Evolutionary conservation across 64 coral and sea anemone species (phyloP), one percentile per base, ranked within the genome.

Genomic region (Catalaphyllia jardinei): DNA sequence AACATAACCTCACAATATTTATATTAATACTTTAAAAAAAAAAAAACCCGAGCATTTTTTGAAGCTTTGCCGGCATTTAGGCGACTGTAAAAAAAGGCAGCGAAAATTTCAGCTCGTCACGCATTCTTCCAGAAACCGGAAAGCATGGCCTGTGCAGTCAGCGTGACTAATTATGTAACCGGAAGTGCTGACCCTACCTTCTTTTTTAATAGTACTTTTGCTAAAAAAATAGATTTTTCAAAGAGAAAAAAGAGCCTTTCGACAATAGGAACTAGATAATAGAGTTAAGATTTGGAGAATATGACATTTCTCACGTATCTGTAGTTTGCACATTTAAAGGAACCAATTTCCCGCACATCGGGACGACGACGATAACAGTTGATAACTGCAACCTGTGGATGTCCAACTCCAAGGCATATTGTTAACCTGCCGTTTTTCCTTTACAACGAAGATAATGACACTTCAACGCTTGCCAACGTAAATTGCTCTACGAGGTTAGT

Each of bases 401-500:
- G 52, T 76, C 33, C n/a, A 88, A 20, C 75, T 74, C 86, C 46
- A 74, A 73, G 22, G 86, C 74, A 55, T 87, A 87, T 74, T 74
- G 55, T 65, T 74, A 75, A 87, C 62, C 54, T 57, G 86, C 7
- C 29, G 46, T 73, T 87, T 75, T 74, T 74, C 38, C 30, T 54
- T 87, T 62, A 12, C 60, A 12, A 12, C 60, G 60, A 8, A 29
- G 35, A 75, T 38, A 38, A 75, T 35, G 73, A 35, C 15, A 31
- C 73, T 31, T 75, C 73, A 75, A 75, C 67, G 67, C 39, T 67
- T 38, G 54, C 67, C 52, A 73, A 88, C 60, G 69, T 74, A 88
- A 88, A 88, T 88, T 51, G 51, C 86, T 42, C 86, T 60, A 88
- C 62, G 86, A 88, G 86, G 86, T 76, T 76, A 88, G 86, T 88